Percentiles rank a stretch among this genome's conserved stretches.
Evolutionary conservation across 2,888 invertebrate genomes (phyloP).

Genomic region (Anagyrus pseudococci): DNA sequence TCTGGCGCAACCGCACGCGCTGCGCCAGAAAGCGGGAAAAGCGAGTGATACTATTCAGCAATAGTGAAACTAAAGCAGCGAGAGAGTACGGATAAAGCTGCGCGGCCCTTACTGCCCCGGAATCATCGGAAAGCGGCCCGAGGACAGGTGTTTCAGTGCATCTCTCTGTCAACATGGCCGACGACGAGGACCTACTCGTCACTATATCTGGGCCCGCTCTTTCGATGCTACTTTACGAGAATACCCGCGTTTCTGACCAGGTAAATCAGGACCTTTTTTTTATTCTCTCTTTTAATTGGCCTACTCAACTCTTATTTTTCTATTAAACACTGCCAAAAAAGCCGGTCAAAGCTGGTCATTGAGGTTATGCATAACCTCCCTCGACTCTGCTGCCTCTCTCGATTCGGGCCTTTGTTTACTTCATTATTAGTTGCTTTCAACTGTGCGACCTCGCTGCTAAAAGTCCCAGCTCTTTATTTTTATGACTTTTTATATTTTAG

Average conservation of each 20-base stretch:
- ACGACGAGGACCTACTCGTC: slow-evolving; percentile 52
- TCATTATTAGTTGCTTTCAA: background rate
- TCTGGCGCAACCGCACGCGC: no score
- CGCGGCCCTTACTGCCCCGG: no score
- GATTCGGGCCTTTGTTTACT: background rate
- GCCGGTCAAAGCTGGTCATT: no score
- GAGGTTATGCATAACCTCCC: slow-evolving; percentile 27
- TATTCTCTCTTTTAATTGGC: background rate
- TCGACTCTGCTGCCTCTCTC: background rate
- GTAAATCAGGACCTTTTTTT: no score
- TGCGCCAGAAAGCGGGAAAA: no score
- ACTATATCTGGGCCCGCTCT: slow-evolving; percentile 69
- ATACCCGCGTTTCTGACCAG: slow-evolving; percentile 68
- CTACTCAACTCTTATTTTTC: slow-evolving; percentile 4
- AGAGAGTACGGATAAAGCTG: no score
- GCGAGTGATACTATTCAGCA: no score
- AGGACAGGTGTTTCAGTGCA: background rate
- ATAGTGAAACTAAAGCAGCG: no score
- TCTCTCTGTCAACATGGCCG: slow-evolving; percentile 30
- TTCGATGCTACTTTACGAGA: slow-evolving; percentile 74
- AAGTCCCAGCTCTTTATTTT: background rate
- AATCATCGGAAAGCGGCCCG: no score
- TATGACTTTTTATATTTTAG: slow-evolving; percentile 52
- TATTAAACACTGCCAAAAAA: background rate
- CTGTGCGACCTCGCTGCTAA: background rate